These are phyloP conservation scores for Xestia c-nigrum DNA, from an alignment of 2,888 invertebrate species.

Conservation along the genomic window DNA sequence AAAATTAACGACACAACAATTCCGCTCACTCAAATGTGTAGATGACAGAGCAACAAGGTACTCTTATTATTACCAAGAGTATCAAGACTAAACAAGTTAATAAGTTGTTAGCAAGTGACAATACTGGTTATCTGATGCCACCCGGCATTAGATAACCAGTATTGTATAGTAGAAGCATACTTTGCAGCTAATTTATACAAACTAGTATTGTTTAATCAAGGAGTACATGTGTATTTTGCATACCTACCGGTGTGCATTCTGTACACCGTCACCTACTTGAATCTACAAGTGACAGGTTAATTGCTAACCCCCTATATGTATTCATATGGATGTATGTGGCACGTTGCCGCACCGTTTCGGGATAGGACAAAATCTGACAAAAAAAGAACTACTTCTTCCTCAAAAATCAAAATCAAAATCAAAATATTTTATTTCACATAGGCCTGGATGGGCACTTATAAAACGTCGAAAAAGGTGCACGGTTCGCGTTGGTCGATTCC, in stretches of 20 bases:
- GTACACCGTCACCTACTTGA: background rate
- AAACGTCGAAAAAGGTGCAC: no score
- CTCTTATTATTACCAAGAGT: no score
- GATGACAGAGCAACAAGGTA: background rate
- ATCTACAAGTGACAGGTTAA: background rate
- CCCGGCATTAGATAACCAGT: conserved; percentile 19
- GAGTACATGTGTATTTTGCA: conserved; percentile 18
- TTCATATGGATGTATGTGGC: background rate
- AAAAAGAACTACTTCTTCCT: no score
- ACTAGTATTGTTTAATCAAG: conserved; percentile 37
- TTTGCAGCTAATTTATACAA: conserved; percentile 16
- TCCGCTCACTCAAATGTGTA: background rate
- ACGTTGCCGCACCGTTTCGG: background rate
- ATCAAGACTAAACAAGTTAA: background rate
- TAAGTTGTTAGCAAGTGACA: no score
- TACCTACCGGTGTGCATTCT: background rate
- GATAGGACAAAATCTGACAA: no score
- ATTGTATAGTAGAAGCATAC: background rate
- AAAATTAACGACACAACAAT: background rate
- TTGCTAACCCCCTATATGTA: background rate
- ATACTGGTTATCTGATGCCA: no score
- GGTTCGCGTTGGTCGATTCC: no score
- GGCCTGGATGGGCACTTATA: no score
- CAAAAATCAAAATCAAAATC: no score
- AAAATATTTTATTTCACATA: no score